phyloP scores from a whole-genome alignment of 2,113 vertebrate species.

The Passer domesticus region DNA sequence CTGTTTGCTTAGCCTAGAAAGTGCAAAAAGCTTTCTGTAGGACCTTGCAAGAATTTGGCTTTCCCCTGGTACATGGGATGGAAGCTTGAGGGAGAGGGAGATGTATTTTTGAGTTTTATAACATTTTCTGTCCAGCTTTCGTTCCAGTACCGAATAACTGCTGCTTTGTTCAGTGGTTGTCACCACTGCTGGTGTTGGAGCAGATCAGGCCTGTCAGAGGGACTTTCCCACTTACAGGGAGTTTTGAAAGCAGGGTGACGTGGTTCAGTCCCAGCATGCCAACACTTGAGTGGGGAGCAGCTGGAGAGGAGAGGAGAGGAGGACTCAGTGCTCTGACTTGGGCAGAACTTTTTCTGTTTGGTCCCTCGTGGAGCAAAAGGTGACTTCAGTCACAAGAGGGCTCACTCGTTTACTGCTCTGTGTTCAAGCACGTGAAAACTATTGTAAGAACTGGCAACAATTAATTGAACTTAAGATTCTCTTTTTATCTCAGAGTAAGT shows the following conservation, averaged over 20 bases:
- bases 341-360: not conserved
- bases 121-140: not conserved
- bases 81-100: not conserved
- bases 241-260: not conserved
- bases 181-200: not conserved
- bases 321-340: not conserved
- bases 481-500: not conserved
- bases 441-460: not conserved
- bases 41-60: not conserved
- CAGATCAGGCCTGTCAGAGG: not conserved
- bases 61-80: not conserved
- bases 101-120: not conserved
- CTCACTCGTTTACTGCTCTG: not conserved
- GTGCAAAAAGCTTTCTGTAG: not conserved
- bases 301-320: not conserved
- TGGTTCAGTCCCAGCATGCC: not conserved
- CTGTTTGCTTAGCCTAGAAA: not conserved
- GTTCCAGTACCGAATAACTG: not conserved
- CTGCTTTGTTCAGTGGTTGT: not conserved
- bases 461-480: not conserved
- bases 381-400: not conserved
- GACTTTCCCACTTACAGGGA: not conserved
- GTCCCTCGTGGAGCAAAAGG: not conserved
- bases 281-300: not conserved
- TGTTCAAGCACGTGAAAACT: not conserved